Evolutionary conservation across 2,888 invertebrate genomes (phyloP).

Genomic region (Sicus ferrugineus): DNA sequence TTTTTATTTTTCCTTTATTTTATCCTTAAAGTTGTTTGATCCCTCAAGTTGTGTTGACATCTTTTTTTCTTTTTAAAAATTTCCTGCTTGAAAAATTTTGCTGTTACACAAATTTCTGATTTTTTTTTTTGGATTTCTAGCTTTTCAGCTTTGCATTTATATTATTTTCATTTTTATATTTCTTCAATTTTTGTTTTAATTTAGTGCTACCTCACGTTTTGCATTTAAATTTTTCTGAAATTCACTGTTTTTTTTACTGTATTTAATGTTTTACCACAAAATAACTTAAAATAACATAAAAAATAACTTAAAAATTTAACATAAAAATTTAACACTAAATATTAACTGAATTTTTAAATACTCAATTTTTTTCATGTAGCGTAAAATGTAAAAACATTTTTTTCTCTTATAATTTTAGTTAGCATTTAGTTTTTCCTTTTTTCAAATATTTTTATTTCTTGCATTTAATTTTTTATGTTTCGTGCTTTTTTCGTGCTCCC

Average conservation of each 20-base stretch:
- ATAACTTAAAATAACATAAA: too few species aligned
- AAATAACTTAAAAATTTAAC: too few species aligned
- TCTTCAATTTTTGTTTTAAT: not conserved
- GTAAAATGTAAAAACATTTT: not conserved
- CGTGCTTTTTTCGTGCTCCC: not conserved
- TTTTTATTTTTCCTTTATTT: not conserved
- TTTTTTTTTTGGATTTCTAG: not conserved
- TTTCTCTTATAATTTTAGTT: not conserved
- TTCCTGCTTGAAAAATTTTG: too few species aligned
- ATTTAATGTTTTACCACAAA: too few species aligned
- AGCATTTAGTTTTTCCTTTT: too few species aligned
- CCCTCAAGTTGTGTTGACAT: not conserved
- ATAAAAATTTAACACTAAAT: too few species aligned
- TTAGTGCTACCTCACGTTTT: not conserved
- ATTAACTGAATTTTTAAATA: too few species aligned
- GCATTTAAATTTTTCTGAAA: not conserved
- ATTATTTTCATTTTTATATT: not conserved
- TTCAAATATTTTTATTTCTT: too few species aligned
- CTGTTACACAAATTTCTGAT: not conserved
- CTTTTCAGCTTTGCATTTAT: not conserved
- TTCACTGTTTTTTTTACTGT: too few species aligned
- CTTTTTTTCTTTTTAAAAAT: too few species aligned
- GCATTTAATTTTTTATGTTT: not conserved
- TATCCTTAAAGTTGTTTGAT: not conserved
- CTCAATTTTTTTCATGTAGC: too few species aligned